Evolutionary conservation across 64 coral and sea anemone species (phyloP), one percentile per base, ranked within the genome.

Genomic region (Porites lutea): DNA sequence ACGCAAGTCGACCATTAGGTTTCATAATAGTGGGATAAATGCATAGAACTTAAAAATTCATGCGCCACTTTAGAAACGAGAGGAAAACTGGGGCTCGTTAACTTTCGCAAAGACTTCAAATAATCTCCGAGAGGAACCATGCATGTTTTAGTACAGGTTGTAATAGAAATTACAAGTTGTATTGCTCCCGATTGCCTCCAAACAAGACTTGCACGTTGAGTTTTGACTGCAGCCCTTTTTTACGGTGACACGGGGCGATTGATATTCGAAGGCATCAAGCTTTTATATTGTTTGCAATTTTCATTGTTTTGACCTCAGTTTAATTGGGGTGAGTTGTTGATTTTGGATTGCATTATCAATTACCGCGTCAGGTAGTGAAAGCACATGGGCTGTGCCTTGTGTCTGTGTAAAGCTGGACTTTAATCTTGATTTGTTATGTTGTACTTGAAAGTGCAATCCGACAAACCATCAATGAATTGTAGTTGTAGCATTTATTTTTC

Each of bases 361-460:
- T 84, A 63, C 61, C 61, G 27, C 27, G 27, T 4, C 19, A 52
- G n/a, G 46, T 51, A 18, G 81, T 69, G 67, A 2, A 51, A 67
- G 52, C 50, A 61, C n/a, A 46, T 22, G 19, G 81, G 81, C 81
- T 84, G 81, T 68, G 81, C 81, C 81, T 13, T 18, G 61, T 52
- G 63, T 20, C 3, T 45, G 60, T 62, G 6, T n/a, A 45, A 84
- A 84, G 81, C 81, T 84, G 81, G 81, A 68, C 81, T 82, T 82
- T 65, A 4, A 51, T 68, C 67, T 43, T 37, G 27, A 37, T 37
- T 52, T 65, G 48, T 12, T 9, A 57, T 84, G 19, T 23, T 19
- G 62, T 23, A 4, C 69, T 84, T 84, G 62, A 52, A 84, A 84
- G 52, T 84, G 63, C 16, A 65, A 84, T 68, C 63, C 63, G 69